Evolutionary conservation across 2,113 vertebrate species (phyloP).

Genomic region (Fregata magnificens): DNA sequence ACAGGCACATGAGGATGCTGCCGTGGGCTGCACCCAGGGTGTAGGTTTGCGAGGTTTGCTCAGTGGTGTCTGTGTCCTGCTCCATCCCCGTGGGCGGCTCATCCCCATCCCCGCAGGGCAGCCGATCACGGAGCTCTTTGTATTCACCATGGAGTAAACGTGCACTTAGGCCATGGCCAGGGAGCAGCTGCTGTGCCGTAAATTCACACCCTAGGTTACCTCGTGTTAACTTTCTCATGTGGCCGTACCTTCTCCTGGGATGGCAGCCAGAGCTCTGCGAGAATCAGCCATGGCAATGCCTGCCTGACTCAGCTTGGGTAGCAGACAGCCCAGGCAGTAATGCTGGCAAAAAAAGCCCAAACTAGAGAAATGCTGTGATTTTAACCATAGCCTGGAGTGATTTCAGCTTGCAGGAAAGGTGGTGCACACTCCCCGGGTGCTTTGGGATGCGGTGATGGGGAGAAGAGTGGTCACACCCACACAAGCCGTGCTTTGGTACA

Average conservation of each 20-base stretch:
- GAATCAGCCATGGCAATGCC: background rate
- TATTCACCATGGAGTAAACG: background rate
- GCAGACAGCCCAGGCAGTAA: background rate
- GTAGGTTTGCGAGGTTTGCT: background rate
- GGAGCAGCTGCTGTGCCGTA: background rate
- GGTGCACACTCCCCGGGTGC: accelerated
- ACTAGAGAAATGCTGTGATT: background rate
- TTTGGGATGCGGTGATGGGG: background rate
- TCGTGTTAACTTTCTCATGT: background rate
- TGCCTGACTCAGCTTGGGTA: background rate
- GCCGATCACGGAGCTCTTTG: background rate
- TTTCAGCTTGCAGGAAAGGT: background rate
- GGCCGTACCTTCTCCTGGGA: background rate
- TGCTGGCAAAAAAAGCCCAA: background rate
- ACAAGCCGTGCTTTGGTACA: background rate
- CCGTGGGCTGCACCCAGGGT: accelerated
- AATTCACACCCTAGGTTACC: background rate
- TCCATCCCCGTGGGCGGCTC: background rate
- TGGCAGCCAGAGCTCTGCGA: background rate
- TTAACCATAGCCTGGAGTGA: background rate
- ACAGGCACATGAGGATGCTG: background rate
- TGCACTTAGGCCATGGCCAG: background rate
- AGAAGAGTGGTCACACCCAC: background rate
- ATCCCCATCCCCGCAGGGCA: background rate
- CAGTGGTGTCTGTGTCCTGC: background rate